Conservation (phyloP, 2,888 invertebrate species). For the Hirudinaria manillensis region DNA sequence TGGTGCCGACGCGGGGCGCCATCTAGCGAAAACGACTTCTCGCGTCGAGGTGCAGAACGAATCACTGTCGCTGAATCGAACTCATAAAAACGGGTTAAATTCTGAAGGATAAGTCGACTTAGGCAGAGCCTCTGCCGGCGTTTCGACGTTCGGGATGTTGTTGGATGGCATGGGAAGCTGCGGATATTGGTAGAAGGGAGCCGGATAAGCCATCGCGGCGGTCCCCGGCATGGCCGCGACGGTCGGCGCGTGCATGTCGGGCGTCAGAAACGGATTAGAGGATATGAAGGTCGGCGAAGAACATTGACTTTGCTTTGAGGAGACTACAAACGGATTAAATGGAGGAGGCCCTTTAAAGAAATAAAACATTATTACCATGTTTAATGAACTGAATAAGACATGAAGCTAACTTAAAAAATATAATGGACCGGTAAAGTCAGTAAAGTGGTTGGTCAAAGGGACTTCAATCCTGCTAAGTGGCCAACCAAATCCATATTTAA, state of each 20-base stretch:
- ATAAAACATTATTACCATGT: too few species aligned
- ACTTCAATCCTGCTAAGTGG: too few species aligned
- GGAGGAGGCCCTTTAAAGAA: background rate
- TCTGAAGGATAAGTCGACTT: constrained; percentile 26
- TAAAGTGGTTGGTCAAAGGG: too few species aligned
- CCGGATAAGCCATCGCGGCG: background rate
- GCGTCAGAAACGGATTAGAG: background rate
- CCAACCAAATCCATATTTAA: too few species aligned
- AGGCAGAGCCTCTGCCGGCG: background rate
- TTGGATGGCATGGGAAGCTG: background rate
- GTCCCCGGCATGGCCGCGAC: background rate
- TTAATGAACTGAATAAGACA: too few species aligned
- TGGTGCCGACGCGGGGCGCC: too few species aligned
- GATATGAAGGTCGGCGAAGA: background rate
- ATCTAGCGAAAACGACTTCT: too few species aligned
- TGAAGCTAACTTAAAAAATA: too few species aligned
- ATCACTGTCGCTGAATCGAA: too few species aligned
- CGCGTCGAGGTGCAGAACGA: too few species aligned
- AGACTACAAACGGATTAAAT: background rate
- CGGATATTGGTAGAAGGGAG: background rate
- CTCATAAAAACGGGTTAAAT: constrained; percentile 29
- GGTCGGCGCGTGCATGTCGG: background rate
- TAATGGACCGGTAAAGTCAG: too few species aligned
- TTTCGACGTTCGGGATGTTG: background rate
- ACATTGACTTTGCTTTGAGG: background rate